These are phyloP conservation scores for Platycheirus rosarum DNA, from an alignment of 2,888 invertebrate genomes.

Conservation along the genomic window DNA sequence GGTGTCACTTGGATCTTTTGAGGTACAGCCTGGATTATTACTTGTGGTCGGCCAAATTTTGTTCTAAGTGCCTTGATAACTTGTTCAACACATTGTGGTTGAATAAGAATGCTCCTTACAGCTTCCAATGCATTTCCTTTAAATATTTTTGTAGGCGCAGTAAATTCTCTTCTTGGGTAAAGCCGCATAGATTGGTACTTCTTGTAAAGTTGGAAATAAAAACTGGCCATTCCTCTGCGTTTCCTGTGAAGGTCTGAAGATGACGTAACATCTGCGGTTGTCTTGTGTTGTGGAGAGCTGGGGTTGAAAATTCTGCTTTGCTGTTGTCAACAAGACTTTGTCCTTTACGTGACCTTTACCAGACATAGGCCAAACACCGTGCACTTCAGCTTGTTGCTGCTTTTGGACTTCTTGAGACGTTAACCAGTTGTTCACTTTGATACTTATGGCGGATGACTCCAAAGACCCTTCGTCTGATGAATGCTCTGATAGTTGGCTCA, in stretches of 20 bases:
- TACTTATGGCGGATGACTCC: not conserved
- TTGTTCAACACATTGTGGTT: not conserved
- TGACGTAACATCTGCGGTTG: not conserved
- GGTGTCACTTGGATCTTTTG: not conserved
- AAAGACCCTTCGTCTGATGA: not conserved
- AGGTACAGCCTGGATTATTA: not conserved
- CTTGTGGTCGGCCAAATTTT: not conserved
- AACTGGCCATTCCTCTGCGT: not conserved
- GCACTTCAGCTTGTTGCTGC: not conserved
- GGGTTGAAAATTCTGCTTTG: not conserved
- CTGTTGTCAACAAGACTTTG: not conserved
- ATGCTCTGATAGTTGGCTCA: not conserved
- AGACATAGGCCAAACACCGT: not conserved
- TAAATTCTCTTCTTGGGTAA: not conserved
- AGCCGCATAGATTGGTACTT: constrained; percentile 8
- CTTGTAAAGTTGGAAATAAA: constrained; percentile 3
- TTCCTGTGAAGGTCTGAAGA: constrained; percentile 9
- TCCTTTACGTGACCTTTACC: not conserved
- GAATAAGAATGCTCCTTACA: not conserved
- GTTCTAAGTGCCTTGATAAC: not conserved
- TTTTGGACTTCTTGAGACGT: not conserved
- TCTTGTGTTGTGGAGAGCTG: not conserved
- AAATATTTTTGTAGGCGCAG: not conserved
- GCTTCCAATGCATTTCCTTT: constrained; percentile 3
- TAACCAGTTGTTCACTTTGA: not conserved